A percentile compares a stretch with the other conserved stretches of the same genome.
These are phyloP conservation scores for Agrochola litura DNA, from an alignment of 2,888 invertebrate genomes.

Conservation along the genomic window DNA sequence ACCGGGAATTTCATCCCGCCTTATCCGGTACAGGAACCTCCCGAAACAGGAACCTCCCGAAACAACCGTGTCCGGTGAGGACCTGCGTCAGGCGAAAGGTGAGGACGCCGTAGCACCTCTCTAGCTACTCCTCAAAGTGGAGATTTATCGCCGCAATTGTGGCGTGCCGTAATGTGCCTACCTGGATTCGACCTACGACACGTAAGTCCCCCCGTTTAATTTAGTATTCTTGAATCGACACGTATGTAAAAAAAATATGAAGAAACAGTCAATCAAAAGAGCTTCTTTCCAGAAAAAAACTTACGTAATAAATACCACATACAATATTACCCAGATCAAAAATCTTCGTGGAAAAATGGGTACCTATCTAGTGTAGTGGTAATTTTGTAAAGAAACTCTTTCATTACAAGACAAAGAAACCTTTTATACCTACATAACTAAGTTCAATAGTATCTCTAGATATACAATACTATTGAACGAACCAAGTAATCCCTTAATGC, in stretches of 20 bases:
- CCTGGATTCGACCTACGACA: neutral
- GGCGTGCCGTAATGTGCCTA: too few relatives aligned
- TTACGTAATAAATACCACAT: neutral
- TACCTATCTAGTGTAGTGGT: neutral
- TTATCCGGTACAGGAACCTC: too few relatives aligned
- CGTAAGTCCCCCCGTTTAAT: neutral
- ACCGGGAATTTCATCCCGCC: too few relatives aligned
- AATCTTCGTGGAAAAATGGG: neutral
- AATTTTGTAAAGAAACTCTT: neutral
- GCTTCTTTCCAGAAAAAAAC: neutral
- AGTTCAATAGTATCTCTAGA: slow-evolving; percentile 16
- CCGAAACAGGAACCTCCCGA: too few relatives aligned
- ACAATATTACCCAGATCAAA: too few relatives aligned
- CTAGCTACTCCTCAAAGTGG: too few relatives aligned
- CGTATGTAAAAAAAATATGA: neutral
- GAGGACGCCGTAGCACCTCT: too few relatives aligned
- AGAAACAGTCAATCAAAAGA: neutral
- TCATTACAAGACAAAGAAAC: slow-evolving; percentile 12
- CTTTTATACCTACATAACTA: neutral
- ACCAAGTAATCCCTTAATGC: slow-evolving; percentile 55
- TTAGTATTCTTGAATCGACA: too few relatives aligned
- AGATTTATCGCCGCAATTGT: too few relatives aligned
- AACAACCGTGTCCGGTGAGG: too few relatives aligned
- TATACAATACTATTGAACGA: slow-evolving; percentile 39
- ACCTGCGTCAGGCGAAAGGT: too few relatives aligned